Conservation (phyloP, 2,888 invertebrate species). For the Tanypteryx hageni region DNA sequence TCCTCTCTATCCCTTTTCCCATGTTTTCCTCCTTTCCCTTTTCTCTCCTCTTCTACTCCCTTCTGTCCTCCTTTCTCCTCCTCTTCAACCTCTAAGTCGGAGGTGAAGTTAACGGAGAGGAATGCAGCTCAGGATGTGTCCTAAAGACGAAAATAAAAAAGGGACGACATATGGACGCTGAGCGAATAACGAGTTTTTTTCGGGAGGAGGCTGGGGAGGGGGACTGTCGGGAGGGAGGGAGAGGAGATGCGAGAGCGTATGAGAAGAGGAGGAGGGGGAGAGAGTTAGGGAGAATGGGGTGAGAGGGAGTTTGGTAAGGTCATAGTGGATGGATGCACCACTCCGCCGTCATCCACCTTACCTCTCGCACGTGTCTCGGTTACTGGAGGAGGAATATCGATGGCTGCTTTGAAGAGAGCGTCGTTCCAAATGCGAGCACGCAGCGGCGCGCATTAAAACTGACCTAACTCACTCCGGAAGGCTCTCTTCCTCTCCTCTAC, state of each 20-base stretch:
- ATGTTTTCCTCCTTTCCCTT: not conserved
- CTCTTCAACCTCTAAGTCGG: not conserved
- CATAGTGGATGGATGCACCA: conserved; percentile 24
- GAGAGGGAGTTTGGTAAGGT: conserved; percentile 19
- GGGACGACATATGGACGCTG: conserved; percentile 26
- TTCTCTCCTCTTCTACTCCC: too few relatives aligned
- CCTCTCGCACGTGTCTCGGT: conserved; percentile 30
- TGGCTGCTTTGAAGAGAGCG: not conserved
- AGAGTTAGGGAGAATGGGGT: not conserved
- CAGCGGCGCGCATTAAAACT: conserved; percentile 36
- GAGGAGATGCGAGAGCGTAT: not conserved
- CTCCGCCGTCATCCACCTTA: not conserved
- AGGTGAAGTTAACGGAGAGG: conserved; percentile 41
- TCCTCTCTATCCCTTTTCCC: not conserved
- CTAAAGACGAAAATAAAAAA: not conserved
- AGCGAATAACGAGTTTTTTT: not conserved
- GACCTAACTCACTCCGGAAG: conserved; percentile 33
- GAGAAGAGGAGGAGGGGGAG: not conserved
- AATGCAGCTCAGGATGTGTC: conserved; percentile 14
- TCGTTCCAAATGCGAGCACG: not conserved
- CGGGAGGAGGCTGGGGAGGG: not conserved
- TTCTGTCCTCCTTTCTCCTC: not conserved
- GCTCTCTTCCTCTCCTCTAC: not conserved
- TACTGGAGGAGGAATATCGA: conserved; percentile 21
- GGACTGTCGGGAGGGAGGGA: not conserved